Conservation (phyloP, 2,797 vertebrate species). For the Enteromius argenteus region DNA sequence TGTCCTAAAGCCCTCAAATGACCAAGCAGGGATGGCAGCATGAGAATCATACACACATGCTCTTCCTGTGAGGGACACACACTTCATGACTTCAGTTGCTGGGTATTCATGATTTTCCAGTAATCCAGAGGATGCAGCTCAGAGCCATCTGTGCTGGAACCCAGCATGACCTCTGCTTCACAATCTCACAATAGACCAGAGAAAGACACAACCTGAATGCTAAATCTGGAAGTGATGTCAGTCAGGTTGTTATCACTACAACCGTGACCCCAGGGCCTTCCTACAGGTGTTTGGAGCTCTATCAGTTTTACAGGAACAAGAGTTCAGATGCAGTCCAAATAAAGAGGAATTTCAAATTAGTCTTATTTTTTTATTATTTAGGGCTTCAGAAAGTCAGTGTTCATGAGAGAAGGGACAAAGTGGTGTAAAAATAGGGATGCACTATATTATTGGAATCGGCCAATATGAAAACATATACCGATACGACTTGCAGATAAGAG, state of each 20-base stretch:
- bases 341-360: neutral
- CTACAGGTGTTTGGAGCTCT: conserved; percentile 26
- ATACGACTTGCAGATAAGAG: too few relatives aligned
- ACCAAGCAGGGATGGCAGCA: conserved; percentile 30
- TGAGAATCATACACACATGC: conserved; percentile 11
- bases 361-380: too few relatives aligned
- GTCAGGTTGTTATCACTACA: conserved; percentile 25
- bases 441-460: too few relatives aligned
- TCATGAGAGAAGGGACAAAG: too few relatives aligned
- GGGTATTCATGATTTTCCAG: conserved; percentile 27
- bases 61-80: conserved; percentile 32
- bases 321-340: neutral
- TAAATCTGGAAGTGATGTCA: conserved; percentile 49
- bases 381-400: too few relatives aligned
- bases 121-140: conserved; percentile 21
- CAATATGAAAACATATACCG: too few relatives aligned
- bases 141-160: conserved; percentile 52
- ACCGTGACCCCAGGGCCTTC: conserved; percentile 24
- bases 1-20: conserved; percentile 28
- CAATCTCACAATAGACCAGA: conserved; percentile 1
- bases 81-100: neutral
- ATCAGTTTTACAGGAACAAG: conserved; percentile 6
- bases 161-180: conserved; percentile 39
- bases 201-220: neutral
- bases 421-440: too few relatives aligned